These are phyloP conservation scores for Hyposmocoma kahamanoa DNA, from an alignment of 1,140 invertebrate species.

Conservation along the genomic window DNA sequence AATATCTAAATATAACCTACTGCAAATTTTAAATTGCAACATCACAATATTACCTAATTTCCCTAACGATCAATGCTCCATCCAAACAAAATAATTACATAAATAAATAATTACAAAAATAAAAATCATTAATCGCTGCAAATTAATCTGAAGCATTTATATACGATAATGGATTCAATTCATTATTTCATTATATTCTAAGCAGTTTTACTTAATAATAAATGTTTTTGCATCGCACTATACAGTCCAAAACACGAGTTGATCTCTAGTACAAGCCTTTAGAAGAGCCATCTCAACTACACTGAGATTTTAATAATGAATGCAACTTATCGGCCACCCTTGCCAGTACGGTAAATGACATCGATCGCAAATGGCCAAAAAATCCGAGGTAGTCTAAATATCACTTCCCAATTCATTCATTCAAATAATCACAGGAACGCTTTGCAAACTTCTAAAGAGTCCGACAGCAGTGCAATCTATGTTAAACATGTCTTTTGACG, in stretches of 20 bases:
- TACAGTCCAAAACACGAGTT: background rate
- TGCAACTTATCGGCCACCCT: background rate
- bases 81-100: no score
- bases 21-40: constrained; percentile 14
- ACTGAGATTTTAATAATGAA: background rate
- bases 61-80: background rate
- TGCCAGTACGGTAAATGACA: background rate
- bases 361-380: background rate
- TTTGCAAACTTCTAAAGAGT: no score
- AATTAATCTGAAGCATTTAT: background rate
- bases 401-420: background rate
- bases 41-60: constrained; percentile 3
- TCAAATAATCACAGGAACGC: no score
- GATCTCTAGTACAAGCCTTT: background rate
- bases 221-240: background rate
- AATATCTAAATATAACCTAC: constrained; percentile 1
- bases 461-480: no score
- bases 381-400: background rate
- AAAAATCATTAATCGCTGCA: background rate
- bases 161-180: background rate
- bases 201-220: background rate
- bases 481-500: no score
- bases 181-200: background rate
- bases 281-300: background rate
- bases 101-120: background rate